Evolutionary conservation across 2,888 invertebrate genomes (phyloP).

Genomic region (Noctua janthe): DNA sequence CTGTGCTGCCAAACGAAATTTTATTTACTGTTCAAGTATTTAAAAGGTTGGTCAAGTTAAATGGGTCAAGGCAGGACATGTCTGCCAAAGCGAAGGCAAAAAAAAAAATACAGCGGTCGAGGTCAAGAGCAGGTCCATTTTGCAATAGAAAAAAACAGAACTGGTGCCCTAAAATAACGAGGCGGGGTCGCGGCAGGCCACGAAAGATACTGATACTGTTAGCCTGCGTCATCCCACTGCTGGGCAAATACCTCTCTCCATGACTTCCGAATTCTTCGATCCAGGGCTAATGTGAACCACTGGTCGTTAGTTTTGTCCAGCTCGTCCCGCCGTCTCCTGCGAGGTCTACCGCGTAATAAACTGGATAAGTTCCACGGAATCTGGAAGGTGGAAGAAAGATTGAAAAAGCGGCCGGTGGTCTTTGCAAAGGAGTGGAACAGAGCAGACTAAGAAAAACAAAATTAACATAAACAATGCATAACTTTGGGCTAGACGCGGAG

Average conservation of each 20-base stretch:
- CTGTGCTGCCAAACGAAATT: background rate
- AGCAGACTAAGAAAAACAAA: background rate
- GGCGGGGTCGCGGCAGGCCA: background rate
- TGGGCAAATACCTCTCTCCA: no score
- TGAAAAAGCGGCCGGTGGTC: fast-evolving
- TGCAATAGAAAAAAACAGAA: background rate
- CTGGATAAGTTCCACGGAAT: background rate
- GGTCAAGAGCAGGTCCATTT: no score
- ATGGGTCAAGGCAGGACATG: background rate
- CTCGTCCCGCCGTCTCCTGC: no score
- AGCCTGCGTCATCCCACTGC: no score
- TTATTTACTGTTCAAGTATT: background rate
- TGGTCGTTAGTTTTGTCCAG: no score
- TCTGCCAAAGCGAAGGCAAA: background rate
- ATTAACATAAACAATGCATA: background rate
- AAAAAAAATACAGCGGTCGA: no score
- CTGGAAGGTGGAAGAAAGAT: background rate
- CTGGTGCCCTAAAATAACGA: background rate
- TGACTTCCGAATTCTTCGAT: no score
- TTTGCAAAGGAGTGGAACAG: background rate
- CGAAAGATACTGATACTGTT: background rate
- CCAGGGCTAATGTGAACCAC: no score
- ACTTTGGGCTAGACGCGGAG: no score
- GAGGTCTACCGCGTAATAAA: background rate
- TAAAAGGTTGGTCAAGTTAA: background rate